Evolutionary conservation across 2,797 vertebrate species (phyloP), one percentile per base, ranked within the genome.

Genomic region (Rachycentron canadum): DNA sequence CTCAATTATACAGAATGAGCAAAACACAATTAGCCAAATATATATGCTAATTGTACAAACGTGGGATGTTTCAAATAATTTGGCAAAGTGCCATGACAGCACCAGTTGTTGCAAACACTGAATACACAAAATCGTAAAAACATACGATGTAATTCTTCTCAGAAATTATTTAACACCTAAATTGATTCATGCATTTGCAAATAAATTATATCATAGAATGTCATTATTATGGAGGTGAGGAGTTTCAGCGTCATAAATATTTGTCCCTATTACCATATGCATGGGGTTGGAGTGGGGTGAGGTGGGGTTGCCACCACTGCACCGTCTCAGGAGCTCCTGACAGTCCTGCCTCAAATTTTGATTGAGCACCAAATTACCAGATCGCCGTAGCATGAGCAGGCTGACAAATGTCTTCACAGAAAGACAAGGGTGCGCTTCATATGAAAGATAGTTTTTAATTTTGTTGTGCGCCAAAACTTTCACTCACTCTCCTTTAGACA

Each of bases 361-460:
- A 91, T 86, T 3, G 78, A 91, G 86, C 49, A 87, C 78, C 81
- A 76, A 85, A 91, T 90, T 87, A 89, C 64, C 58, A 57, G 86
- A 65, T 81, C 28, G 45, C 81, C 86, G 85, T 71, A 76, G 62
- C 88, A 67, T 59, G 84, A 82, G 72, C 74, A 2, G 74, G 74
- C 79, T 88, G 89, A 91, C 81, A 81, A 87, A 91, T 86, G 85
- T 63, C 60, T 64, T n/a, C 52, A 68, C 82, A 82, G 73, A 32
- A 34, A 78, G 62, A 81, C 30, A 65, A 72, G 38, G 1, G 60
- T 50, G 55, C 5, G 61, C 67, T 69, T 59, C 45, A 12, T 55
- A 50, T 70, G 65, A 88, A 67, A 79, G 72, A 83, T 73, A 53
- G 65, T 53, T 81, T 85, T 79, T 71, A 78, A 84, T 86, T 86